Evolutionary conservation across 35 echinoderm and acorn worm species (phyloP).

Genomic region (Acanthaster planci): DNA sequence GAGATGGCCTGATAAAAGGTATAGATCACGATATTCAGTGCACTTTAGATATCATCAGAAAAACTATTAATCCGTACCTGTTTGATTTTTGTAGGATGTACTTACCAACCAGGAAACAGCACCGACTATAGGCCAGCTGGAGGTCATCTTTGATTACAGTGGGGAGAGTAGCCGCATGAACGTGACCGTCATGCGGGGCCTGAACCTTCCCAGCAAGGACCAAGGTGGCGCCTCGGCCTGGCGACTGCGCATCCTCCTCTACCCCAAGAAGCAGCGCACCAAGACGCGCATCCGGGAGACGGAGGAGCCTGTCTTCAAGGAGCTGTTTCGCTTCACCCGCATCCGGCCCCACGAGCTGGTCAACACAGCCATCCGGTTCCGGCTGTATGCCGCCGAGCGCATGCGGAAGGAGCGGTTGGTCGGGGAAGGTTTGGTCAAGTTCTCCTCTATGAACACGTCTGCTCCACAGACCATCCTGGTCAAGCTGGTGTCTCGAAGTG

Average conservation of each 20-base stretch:
- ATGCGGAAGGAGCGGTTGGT: slow-evolving; percentile 93
- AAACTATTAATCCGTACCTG: no score
- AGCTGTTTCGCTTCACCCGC: slow-evolving; percentile 91
- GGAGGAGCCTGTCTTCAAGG: slow-evolving; percentile 82
- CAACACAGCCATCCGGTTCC: slow-evolving; percentile 63
- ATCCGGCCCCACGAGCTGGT: slow-evolving; percentile 93
- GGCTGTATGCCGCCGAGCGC: slow-evolving; percentile 83
- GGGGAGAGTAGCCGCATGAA: slow-evolving; percentile 89
- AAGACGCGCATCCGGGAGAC: slow-evolving; percentile 92
- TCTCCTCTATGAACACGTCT: slow-evolving; percentile 77
- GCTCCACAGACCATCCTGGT: slow-evolving; percentile 69
- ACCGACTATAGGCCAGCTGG: slow-evolving; percentile 65
- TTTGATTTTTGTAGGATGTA: neutral
- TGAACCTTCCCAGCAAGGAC: slow-evolving; percentile 76
- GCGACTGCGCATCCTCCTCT: slow-evolving; percentile 74
- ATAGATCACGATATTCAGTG: no score
- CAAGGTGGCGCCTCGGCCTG: slow-evolving; percentile 77
- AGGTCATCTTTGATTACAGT: slow-evolving; percentile 91
- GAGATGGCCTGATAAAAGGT: no score
- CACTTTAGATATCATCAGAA: no score
- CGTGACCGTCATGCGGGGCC: slow-evolving; percentile 74
- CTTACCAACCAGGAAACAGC: slow-evolving; percentile 25
- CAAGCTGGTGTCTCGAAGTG: slow-evolving; percentile 72
- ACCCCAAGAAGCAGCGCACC: slow-evolving; percentile 85
- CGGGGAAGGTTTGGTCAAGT: slow-evolving; percentile 91